phyloP scores from a whole-genome alignment of 2,113 vertebrate genomes.

The Boleophthalmus pectinirostris region DNA sequence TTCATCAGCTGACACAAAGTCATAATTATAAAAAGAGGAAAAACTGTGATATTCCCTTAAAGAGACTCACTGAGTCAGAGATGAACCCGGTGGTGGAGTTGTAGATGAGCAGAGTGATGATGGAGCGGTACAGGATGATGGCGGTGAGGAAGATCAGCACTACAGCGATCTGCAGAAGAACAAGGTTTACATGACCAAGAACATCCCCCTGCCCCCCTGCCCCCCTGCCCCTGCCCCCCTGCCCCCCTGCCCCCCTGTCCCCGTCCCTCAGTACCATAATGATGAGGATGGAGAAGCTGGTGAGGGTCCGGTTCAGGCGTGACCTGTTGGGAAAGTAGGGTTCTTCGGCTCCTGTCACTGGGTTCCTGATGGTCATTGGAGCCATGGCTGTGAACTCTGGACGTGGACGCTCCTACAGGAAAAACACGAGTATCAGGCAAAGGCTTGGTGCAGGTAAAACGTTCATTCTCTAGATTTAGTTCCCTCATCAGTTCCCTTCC shows the following conservation, averaged over 20 bases:
- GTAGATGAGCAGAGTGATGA: slow-evolving; percentile 78
- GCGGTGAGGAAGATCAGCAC: slow-evolving; percentile 81
- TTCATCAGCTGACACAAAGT: too few relatives aligned
- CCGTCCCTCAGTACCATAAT: slow-evolving; percentile 72
- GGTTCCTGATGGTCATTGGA: slow-evolving; percentile 78
- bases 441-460: too few relatives aligned
- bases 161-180: slow-evolving; percentile 48
- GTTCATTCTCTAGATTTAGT: too few relatives aligned
- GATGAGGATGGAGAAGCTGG: slow-evolving; percentile 77
- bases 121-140: slow-evolving; percentile 79
- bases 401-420: slow-evolving; percentile 72
- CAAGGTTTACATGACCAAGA: not conserved
- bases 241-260: not conserved
- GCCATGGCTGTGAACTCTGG: slow-evolving; percentile 81
- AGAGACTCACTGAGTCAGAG: slow-evolving; percentile 70
- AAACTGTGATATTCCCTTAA: too few relatives aligned
- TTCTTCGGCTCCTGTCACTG: slow-evolving; percentile 80
- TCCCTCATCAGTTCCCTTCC: too few relatives aligned
- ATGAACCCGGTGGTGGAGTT: slow-evolving; percentile 57
- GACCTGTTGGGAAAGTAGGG: slow-evolving; percentile 75
- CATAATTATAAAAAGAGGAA: too few relatives aligned
- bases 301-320: slow-evolving; percentile 69
- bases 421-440: not conserved
- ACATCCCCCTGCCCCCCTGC: not conserved
- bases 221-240: slow-evolving; percentile 1